Conservation (phyloP, 2,797 vertebrate species). For the Gephyroberyx darwinii region DNA sequence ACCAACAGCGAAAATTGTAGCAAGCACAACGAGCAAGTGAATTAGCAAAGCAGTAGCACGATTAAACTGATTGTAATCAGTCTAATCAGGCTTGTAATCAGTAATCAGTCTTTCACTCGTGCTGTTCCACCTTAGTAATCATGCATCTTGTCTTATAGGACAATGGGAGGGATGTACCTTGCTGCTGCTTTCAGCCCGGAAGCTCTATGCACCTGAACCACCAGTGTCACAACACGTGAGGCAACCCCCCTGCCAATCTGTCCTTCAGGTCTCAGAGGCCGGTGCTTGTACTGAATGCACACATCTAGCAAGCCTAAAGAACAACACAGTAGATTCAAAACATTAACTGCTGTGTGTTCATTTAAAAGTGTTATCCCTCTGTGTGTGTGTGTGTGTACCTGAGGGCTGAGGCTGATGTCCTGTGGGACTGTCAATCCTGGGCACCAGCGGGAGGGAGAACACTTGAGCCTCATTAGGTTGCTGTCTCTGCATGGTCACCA, state of each 20-base stretch:
- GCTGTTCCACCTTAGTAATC: no score
- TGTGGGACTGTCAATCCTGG: slow-evolving; percentile 75
- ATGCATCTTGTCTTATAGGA: neutral
- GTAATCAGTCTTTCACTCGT: no score
- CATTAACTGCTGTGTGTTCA: neutral
- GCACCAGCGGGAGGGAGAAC: slow-evolving; percentile 88
- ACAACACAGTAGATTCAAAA: slow-evolving; percentile 12
- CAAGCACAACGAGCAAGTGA: no score
- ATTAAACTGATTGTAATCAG: no score
- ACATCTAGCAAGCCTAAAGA: slow-evolving; percentile 89
- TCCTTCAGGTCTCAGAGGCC: slow-evolving; percentile 68
- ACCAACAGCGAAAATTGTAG: no score
- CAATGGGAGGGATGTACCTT: slow-evolving; percentile 77
- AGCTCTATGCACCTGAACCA: slow-evolving; percentile 88
- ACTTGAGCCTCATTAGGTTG: slow-evolving; percentile 84
- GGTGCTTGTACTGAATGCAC: slow-evolving; percentile 85
- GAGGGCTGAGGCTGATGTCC: slow-evolving; percentile 77
- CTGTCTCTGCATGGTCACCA: slow-evolving; percentile 90
- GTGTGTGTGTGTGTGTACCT: slow-evolving; percentile 75
- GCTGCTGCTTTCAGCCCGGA: slow-evolving; percentile 93
- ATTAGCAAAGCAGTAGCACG: no score
- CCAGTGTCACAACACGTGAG: slow-evolving; percentile 82
- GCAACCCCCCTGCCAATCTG: slow-evolving; percentile 68
- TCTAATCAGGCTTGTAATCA: no score
- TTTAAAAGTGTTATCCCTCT: neutral